These are phyloP conservation scores for Aproaerema taeniolella DNA, from an alignment of 2,888 invertebrate species.

Conservation along the genomic window DNA sequence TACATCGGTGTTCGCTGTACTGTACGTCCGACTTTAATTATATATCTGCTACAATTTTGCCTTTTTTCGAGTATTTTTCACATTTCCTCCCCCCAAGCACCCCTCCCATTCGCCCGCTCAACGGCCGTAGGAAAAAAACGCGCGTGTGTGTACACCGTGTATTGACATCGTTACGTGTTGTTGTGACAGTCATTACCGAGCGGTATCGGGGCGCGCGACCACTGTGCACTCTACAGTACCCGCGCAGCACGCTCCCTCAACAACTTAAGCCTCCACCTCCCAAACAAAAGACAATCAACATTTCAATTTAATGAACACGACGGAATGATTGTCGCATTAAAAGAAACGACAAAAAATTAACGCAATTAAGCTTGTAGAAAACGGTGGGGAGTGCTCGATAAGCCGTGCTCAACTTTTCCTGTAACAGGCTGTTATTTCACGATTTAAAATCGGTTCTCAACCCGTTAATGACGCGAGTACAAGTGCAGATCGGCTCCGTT, in stretches of 20 bases:
- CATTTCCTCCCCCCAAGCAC: slow-evolving; percentile 61
- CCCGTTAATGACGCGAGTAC: slow-evolving; percentile 77
- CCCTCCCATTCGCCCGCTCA: slow-evolving; percentile 55
- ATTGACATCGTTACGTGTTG: slow-evolving; percentile 24
- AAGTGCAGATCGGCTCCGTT: slow-evolving; percentile 77
- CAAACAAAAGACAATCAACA: slow-evolving; percentile 23
- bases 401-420: slow-evolving; percentile 73
- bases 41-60: slow-evolving; percentile 78
- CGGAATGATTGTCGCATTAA: slow-evolving; percentile 36
- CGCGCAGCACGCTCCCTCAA: neutral
- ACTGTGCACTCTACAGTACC: neutral
- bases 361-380: slow-evolving; percentile 68
- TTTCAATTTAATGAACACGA: slow-evolving; percentile 21
- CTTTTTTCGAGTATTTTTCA: slow-evolving; percentile 79
- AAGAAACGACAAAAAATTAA: slow-evolving; percentile 40
- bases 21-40: slow-evolving; percentile 75
- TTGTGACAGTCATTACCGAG: slow-evolving; percentile 26
- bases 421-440: slow-evolving; percentile 77
- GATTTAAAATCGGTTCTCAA: slow-evolving; percentile 76
- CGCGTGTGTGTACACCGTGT: slow-evolving; percentile 45
- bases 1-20: slow-evolving; percentile 67
- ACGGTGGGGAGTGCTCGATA: slow-evolving; percentile 58
- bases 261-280: neutral
- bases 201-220: slow-evolving; percentile 17
- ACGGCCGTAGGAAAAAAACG: slow-evolving; percentile 63